These are phyloP conservation scores for Patella depressa DNA, from an alignment of 2,888 invertebrate genomes.

Conservation along the genomic window DNA sequence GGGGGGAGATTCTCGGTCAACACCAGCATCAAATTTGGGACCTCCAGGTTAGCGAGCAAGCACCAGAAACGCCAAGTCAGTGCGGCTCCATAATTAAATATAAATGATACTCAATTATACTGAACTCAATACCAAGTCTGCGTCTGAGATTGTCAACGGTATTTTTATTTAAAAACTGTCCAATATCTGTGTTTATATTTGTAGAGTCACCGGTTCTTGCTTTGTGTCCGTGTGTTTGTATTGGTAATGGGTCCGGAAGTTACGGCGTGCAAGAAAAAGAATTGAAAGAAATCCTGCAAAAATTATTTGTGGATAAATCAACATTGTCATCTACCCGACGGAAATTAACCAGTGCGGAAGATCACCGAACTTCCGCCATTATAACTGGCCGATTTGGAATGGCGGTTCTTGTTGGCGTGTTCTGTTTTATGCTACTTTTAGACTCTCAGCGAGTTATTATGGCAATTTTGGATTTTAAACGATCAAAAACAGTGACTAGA, in stretches of 20 bases:
- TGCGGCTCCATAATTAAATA: too few relatives aligned
- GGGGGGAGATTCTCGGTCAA: too few relatives aligned
- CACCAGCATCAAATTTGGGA: too few relatives aligned
- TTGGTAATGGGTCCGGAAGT: not conserved
- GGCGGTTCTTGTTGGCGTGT: not conserved
- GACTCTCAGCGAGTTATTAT: not conserved
- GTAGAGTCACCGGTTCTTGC: not conserved
- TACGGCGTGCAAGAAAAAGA: not conserved
- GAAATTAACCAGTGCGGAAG: slow-evolving; percentile 1
- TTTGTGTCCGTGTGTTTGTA: not conserved
- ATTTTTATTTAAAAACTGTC: too few relatives aligned
- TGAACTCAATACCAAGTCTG: too few relatives aligned
- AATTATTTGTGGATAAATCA: not conserved
- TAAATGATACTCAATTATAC: too few relatives aligned
- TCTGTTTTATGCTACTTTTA: not conserved
- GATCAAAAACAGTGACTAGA: not conserved
- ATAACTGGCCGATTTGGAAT: not conserved
- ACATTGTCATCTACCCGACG: slow-evolving; percentile 4
- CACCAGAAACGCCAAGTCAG: too few relatives aligned
- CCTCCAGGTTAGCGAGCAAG: too few relatives aligned
- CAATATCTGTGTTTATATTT: too few relatives aligned
- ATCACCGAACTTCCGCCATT: slow-evolving; percentile 1
- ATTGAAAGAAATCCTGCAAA: not conserved
- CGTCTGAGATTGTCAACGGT: too few relatives aligned
- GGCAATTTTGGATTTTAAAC: not conserved